These are phyloP conservation scores for Galeopsomyia nigrocyanea DNA, from an alignment of 2,888 invertebrate species.

Conservation along the genomic window DNA sequence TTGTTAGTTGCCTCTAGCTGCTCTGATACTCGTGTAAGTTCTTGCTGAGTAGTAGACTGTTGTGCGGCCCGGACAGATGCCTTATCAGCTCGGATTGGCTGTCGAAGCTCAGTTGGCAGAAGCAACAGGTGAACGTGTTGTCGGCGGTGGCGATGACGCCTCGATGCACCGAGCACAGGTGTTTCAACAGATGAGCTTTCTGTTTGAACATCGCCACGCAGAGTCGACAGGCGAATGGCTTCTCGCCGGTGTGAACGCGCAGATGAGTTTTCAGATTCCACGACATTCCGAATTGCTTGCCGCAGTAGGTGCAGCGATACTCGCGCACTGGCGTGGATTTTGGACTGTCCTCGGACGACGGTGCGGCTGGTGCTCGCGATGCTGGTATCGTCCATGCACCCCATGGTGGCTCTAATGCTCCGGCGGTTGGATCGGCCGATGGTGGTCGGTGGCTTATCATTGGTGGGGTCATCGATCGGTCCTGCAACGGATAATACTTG, in stretches of 20 bases:
- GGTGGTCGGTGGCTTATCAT: slow-evolving; percentile 65
- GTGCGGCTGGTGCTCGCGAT: slow-evolving; percentile 74
- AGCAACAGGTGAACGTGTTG: slow-evolving; percentile 86
- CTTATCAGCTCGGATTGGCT: slow-evolving; percentile 88
- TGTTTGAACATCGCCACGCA: slow-evolving; percentile 95
- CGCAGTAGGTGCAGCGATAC: slow-evolving; percentile 90
- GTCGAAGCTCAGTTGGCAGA: slow-evolving; percentile 88
- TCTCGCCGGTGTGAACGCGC: slow-evolving; percentile 89
- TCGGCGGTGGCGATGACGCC: slow-evolving; percentile 89
- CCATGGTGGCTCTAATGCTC: slow-evolving; percentile 64
- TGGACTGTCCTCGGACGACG: slow-evolving; percentile 72
- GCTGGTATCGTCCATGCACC: slow-evolving; percentile 68
- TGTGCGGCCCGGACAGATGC: slow-evolving; percentile 90
- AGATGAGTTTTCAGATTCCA: slow-evolving; percentile 93
- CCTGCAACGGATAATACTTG: slow-evolving; percentile 56
- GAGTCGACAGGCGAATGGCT: slow-evolving; percentile 89
- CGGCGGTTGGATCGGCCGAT: slow-evolving; percentile 64
- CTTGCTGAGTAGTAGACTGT: slow-evolving; percentile 88
- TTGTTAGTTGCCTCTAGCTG: slow-evolving; percentile 5
- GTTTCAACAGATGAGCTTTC: slow-evolving; percentile 89
- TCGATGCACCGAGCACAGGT: slow-evolving; percentile 89
- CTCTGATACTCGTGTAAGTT: slow-evolving; percentile 78
- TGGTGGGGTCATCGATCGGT: slow-evolving; percentile 65
- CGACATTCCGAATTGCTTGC: slow-evolving; percentile 93
- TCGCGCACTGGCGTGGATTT: slow-evolving; percentile 79